A percentile compares a stretch with the other conserved stretches of the same genome.
Conservation (phyloP, 2,113 vertebrate species). For the mouse (Mus musculus) region DNA sequence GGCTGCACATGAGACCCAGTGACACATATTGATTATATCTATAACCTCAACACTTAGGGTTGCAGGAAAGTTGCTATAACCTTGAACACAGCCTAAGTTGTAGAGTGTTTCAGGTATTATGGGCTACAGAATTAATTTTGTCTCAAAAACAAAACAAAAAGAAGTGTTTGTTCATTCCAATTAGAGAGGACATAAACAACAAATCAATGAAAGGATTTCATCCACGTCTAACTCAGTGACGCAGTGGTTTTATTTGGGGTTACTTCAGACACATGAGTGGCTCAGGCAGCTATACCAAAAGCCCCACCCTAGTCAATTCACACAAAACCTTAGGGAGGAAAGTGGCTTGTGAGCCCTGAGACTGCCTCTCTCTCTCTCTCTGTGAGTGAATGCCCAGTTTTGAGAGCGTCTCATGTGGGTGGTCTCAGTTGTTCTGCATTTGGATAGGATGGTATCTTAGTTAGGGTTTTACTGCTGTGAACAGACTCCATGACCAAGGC, state of each 20-base stretch:
- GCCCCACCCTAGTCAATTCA: neutral
- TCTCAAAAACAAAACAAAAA: neutral
- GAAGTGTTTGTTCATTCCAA: neutral
- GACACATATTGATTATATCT: neutral
- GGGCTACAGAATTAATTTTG: neutral
- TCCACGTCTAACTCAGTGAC: neutral
- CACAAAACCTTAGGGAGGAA: neutral
- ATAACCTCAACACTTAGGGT: neutral
- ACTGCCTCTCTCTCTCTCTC: neutral
- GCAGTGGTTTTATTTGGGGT: neutral
- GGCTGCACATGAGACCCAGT: neutral
- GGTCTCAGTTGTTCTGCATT: neutral
- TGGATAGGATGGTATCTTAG: too few relatives aligned
- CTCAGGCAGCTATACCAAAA: neutral
- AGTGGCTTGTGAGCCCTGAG: neutral
- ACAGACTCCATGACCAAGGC: too few relatives aligned
- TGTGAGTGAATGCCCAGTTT: neutral
- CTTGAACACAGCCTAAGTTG: neutral
- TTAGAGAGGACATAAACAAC: neutral
- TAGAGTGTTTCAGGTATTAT: neutral
- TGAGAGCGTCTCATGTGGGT: neutral
- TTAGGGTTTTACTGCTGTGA: too few relatives aligned
- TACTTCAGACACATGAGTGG: neutral
- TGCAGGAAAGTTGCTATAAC: neutral
- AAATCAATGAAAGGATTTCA: neutral